Evolutionary conservation across 2,888 invertebrate species (phyloP), one percentile per base, ranked within the genome.

Genomic region (Epistrophe grossulariae): DNA sequence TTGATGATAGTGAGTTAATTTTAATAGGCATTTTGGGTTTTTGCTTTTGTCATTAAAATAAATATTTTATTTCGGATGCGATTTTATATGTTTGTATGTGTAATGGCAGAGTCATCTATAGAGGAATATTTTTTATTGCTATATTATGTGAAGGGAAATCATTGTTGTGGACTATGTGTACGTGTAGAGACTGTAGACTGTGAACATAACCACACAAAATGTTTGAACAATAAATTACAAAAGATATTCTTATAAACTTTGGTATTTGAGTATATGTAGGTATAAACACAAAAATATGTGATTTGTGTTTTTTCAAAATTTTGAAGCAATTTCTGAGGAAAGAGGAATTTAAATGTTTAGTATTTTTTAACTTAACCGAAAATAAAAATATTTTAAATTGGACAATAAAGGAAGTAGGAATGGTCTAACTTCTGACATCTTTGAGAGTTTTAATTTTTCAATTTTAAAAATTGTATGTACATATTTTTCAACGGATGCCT

Each of bases 11-110:
- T 73, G 82, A 71, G 74, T 66, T 78, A 72, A 73, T 74, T 72
- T 83, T 87, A 79, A 87, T 82, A 74, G 82, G 74, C 55, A 79
- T 87, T 85, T 68, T 62, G 76, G 79, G 62, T 40, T 59, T 71
- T 64, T 71, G 71, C 74, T 87, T 79, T 87, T 87, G 76, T 76
- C 82, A 79, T 83, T 87, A 87, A 87, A 70, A 76, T 83, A 83
- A 66, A 83, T 40, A 55, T 82, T 83, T 74, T 52, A 17, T 66
- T 74, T 74, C 40, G 64, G 71, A 24, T 71, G 55, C 43, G 64
- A 71, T 68, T 85, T 79, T 70, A 74, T 81, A 81, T 77, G 78
- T 24, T 2, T 24, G 24, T 24, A 3, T 24, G 3, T 24, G 64
- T 72, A 31, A 77, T 77, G 74, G 71, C 64, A 73, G 59, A 78